Evolutionary conservation across 1,140 invertebrate genomes (phyloP).

Genomic region (Grapholita molesta): DNA sequence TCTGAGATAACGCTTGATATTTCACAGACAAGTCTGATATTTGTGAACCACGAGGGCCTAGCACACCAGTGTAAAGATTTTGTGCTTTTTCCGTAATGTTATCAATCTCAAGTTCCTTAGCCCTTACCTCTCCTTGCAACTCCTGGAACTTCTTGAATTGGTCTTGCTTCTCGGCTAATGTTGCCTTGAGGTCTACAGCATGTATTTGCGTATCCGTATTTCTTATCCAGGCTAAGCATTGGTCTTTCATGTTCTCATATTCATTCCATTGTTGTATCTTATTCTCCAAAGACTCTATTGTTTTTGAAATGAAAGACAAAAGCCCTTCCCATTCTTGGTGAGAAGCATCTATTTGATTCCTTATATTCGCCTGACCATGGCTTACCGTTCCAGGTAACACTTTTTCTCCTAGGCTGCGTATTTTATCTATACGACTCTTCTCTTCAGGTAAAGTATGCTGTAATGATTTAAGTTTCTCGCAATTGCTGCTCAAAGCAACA

Average conservation of each 20-base stretch:
- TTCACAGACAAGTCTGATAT: conserved; percentile 93
- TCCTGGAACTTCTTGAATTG: conserved; percentile 89
- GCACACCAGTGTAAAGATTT: conserved; percentile 85
- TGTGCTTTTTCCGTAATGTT: conserved; percentile 94
- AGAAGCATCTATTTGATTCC: conserved; percentile 90
- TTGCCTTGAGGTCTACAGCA: conserved; percentile 92
- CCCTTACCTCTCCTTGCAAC: conserved; percentile 92
- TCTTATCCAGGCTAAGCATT: conserved; percentile 92
- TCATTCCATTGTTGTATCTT: conserved; percentile 95
- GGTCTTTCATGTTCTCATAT: conserved; percentile 92
- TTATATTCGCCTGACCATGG: conserved; percentile 90
- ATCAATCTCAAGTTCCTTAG: conserved; percentile 96
- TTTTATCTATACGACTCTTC: conserved; percentile 88
- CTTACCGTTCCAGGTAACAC: conserved; percentile 93
- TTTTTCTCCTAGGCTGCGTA: conserved; percentile 90
- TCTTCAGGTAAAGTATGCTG: conserved; percentile 90
- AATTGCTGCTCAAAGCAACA: conserved; percentile 92
- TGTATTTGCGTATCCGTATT: conserved; percentile 93
- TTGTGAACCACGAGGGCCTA: conserved; percentile 83
- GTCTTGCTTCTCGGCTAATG: conserved; percentile 89
- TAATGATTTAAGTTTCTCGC: conserved; percentile 94
- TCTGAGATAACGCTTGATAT: conserved; percentile 93
- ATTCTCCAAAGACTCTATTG: conserved; percentile 86
- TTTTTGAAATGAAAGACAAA: conserved; percentile 85
- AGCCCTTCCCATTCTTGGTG: conserved; percentile 95